Conservation (phyloP, 35 echinoderm and acorn worm species). For the Stichopus chloronotus region DNA sequence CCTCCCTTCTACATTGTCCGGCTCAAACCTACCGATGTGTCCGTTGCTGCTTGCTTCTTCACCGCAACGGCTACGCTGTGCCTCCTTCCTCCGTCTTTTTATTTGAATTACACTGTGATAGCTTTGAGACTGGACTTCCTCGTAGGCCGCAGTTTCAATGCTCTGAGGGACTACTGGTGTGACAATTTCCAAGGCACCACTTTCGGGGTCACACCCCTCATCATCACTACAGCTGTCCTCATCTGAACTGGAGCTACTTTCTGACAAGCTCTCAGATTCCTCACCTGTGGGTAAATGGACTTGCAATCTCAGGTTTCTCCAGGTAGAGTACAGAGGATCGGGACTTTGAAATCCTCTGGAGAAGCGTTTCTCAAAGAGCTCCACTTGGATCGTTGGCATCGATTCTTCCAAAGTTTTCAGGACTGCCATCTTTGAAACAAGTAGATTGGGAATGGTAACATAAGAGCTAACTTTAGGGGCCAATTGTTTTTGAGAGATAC, state of each 20-base stretch:
- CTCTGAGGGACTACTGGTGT: background rate
- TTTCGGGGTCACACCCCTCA: background rate
- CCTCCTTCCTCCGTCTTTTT: conserved; percentile 23
- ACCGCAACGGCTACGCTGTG: background rate
- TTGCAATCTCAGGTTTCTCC: conserved; percentile 30
- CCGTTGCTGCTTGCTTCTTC: background rate
- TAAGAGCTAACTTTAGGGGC: background rate
- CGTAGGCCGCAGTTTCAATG: conserved; percentile 25
- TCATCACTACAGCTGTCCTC: background rate
- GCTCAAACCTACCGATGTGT: background rate
- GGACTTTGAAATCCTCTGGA: conserved; percentile 7
- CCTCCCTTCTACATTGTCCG: background rate
- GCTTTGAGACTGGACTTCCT: conserved; percentile 29
- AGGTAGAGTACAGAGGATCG: conserved; percentile 22
- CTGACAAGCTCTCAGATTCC: background rate
- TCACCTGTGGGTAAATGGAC: background rate
- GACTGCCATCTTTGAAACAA: conserved; percentile 12
- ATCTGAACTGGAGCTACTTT: conserved; percentile 29
- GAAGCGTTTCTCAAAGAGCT: conserved; percentile 12
- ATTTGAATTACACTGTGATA: conserved; percentile 16
- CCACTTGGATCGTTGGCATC: conserved; percentile 38
- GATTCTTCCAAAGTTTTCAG: conserved; percentile 33
- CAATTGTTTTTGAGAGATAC: background rate
- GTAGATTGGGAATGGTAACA: background rate
- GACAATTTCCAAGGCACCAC: background rate